phyloP scores from a whole-genome alignment of 2,888 invertebrate genomes.

The Plebejus anna region DNA sequence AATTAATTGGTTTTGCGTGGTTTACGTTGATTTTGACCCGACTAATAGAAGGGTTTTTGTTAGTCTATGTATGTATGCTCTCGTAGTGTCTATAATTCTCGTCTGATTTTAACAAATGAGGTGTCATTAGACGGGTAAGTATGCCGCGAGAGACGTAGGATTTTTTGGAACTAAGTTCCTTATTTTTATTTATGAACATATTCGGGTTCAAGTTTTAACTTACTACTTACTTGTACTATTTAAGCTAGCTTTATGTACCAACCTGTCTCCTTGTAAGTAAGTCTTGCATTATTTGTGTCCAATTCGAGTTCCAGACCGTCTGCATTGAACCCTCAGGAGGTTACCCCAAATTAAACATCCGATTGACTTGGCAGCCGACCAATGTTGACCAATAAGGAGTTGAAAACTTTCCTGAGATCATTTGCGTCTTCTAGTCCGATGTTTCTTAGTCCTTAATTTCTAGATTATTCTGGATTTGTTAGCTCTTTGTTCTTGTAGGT shows the following conservation, averaged over 20 bases:
- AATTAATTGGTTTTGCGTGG: background rate
- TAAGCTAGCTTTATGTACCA: background rate
- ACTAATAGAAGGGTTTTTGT: background rate
- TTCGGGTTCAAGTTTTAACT: background rate
- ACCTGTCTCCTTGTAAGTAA: background rate
- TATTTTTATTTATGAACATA: background rate
- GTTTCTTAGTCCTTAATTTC: no score
- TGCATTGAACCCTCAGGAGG: background rate
- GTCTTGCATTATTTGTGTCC: background rate
- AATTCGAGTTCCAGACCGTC: background rate
- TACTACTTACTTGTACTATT: background rate
- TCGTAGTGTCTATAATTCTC: background rate
- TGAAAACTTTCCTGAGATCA: background rate
- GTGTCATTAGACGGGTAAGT: background rate
- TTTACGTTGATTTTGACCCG: background rate
- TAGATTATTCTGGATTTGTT: no score
- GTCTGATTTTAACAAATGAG: background rate
- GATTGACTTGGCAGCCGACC: conserved; percentile 14
- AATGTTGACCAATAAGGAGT: background rate
- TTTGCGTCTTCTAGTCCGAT: background rate
- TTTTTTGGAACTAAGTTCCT: no score
- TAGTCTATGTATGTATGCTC: background rate
- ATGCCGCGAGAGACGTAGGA: background rate
- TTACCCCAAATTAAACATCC: conserved; percentile 15
- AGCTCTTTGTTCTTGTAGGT: no score